These are phyloP conservation scores for Indri indri DNA, from an alignment of 2,113 vertebrate species.

Conservation along the genomic window DNA sequence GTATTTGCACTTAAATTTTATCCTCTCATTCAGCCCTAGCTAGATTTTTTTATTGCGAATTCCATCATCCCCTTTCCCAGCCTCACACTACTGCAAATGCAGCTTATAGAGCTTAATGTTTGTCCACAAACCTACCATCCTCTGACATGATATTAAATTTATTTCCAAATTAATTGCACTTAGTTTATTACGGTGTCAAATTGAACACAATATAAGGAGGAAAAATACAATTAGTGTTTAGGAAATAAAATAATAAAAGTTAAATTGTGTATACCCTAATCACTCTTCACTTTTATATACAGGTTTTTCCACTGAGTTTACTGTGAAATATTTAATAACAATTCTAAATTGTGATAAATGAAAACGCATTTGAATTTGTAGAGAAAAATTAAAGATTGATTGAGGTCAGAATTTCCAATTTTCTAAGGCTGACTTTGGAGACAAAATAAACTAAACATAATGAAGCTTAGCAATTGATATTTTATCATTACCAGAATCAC, in stretches of 20 bases:
- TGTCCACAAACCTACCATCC: neutral
- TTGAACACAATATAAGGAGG: neutral
- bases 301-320: neutral
- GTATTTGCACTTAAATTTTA: neutral
- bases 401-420: neutral
- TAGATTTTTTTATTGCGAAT: neutral
- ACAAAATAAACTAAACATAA: neutral
- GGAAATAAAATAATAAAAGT: neutral
- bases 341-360: neutral
- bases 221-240: neutral
- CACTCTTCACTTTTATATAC: neutral
- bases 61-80: neutral
- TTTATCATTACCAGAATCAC: neutral
- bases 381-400: neutral
- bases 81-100: fast-evolving
- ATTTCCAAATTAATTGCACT: neutral
- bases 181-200: neutral
- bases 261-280: neutral
- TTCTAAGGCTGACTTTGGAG: neutral
- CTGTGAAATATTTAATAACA: neutral
- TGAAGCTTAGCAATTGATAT: neutral
- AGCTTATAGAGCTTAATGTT: neutral
- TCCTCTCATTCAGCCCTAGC: neutral
- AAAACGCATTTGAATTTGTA: neutral
- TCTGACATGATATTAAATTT: neutral